Conservation (phyloP, 2,113 vertebrate genomes). For the Merops nubicus region DNA sequence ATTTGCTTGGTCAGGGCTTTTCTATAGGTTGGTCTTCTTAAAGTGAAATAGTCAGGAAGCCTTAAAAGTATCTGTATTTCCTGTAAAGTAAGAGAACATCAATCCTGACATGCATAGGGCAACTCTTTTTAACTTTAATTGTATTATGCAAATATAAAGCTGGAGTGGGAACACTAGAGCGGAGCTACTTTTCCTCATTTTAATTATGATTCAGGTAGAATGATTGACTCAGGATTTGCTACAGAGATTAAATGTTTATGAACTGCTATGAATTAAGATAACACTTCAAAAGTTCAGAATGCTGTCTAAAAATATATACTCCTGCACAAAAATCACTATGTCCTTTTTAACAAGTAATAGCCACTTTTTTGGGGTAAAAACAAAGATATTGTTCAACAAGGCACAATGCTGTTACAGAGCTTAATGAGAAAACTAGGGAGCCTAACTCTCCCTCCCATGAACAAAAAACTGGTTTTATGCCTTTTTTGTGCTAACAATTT, state of each 20-base stretch:
- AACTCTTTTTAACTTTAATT: background rate
- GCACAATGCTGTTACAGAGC: background rate
- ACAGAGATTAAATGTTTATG: background rate
- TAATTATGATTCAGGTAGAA: background rate
- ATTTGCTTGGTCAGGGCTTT: background rate
- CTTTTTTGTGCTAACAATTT: background rate
- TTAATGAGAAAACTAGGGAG: background rate
- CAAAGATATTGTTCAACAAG: background rate
- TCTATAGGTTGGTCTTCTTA: background rate
- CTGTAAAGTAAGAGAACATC: background rate
- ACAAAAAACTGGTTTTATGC: background rate
- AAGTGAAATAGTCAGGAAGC: background rate
- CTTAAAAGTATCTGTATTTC: background rate
- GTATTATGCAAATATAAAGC: background rate
- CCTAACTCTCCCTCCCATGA: background rate
- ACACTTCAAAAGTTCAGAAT: background rate
- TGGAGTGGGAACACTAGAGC: background rate
- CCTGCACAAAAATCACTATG: background rate
- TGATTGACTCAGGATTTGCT: background rate
- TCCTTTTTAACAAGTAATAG: background rate
- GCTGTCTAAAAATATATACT: background rate
- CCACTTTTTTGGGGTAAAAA: background rate
- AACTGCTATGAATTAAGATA: background rate
- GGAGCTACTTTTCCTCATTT: background rate
- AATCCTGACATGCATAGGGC: background rate